Percentiles rank a stretch among this genome's conserved stretches.
Evolutionary conservation across 2,888 invertebrate genomes (phyloP).

Genomic region (Archips xylosteana): DNA sequence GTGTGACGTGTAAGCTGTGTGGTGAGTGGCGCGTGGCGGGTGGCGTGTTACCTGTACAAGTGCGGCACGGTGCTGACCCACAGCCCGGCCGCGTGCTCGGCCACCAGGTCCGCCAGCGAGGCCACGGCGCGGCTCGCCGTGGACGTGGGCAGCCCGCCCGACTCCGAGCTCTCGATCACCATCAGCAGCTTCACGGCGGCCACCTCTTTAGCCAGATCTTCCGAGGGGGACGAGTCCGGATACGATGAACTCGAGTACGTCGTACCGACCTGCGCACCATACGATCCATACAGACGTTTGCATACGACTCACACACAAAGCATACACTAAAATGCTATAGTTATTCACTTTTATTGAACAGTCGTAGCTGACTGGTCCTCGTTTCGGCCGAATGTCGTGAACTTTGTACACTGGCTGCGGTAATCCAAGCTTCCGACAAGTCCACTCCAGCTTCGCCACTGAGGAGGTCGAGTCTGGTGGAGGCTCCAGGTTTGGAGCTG

Average conservation of each 20-base stretch:
- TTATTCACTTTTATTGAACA: slow-evolving; percentile 73
- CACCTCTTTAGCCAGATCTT: slow-evolving; percentile 73
- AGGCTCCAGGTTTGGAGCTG: slow-evolving; percentile 69
- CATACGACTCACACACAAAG: slow-evolving; percentile 43
- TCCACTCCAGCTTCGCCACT: slow-evolving; percentile 75
- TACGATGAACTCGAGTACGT: slow-evolving; percentile 71
- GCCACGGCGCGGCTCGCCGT: slow-evolving; percentile 57
- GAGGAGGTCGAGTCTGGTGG: slow-evolving; percentile 75
- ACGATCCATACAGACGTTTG: not conserved
- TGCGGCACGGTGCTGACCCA: slow-evolving; percentile 86
- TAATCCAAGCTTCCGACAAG: slow-evolving; percentile 75
- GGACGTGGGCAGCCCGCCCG: slow-evolving; percentile 66
- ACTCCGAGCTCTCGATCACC: slow-evolving; percentile 69
- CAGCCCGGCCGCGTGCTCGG: slow-evolving; percentile 84
- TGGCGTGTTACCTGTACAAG: slow-evolving; percentile 75
- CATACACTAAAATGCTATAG: slow-evolving; percentile 64
- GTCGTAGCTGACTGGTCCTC: slow-evolving; percentile 65
- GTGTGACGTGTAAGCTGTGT: not conserved
- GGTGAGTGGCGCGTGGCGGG: not conserved
- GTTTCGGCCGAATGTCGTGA: slow-evolving; percentile 63
- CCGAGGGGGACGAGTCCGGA: slow-evolving; percentile 74
- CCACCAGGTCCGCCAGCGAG: slow-evolving; percentile 70
- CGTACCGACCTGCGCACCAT: slow-evolving; percentile 65
- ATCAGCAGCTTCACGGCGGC: slow-evolving; percentile 71
- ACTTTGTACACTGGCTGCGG: slow-evolving; percentile 74